A percentile compares a stretch with the other conserved stretches of the same genome.
phyloP scores from a whole-genome alignment of 2,888 invertebrate species.

The Chirona hameri region DNA sequence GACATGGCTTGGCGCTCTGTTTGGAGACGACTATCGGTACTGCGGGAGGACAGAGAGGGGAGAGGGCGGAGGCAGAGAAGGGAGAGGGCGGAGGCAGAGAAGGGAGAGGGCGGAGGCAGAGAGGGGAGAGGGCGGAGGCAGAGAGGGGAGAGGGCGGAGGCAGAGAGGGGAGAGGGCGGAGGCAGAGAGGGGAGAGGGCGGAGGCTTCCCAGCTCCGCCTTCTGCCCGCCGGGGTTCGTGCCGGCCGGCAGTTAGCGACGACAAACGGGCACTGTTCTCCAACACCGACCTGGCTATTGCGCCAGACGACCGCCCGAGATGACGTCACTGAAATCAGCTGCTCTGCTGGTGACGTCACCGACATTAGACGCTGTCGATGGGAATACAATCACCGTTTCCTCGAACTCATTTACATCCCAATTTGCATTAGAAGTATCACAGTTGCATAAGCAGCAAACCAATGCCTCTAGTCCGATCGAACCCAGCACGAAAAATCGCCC shows the following conservation, averaged over 20 bases:
- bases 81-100: background rate
- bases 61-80: no score
- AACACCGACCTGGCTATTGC: background rate
- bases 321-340: no score
- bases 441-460: no score
- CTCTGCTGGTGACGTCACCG: background rate
- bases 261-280: background rate
- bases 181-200: background rate
- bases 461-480: no score
- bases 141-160: background rate
- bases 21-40: background rate
- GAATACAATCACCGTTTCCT: no score
- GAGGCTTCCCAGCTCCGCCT: background rate
- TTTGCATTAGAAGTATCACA: no score
- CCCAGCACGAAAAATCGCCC: no score
- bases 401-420: no score
- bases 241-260: background rate
- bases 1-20: background rate
- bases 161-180: background rate
- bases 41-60: background rate
- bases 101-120: background rate
- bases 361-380: background rate
- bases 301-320: no score
- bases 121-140: background rate
- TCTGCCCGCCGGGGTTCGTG: background rate